Conservation (phyloP, 2,797 vertebrate species). For the Pipistrellus pipistrellus region DNA sequence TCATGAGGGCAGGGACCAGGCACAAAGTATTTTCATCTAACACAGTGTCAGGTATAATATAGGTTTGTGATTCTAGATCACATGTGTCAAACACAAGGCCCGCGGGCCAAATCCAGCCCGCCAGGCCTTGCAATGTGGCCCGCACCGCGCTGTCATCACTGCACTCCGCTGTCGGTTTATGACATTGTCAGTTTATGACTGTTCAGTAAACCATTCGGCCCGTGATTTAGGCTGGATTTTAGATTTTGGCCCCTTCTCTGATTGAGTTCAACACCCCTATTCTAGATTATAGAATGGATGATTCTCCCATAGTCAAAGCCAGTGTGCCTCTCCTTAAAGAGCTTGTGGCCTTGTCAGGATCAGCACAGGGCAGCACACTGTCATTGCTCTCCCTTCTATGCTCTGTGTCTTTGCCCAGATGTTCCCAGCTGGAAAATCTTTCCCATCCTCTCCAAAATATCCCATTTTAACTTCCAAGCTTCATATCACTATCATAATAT, state of each 20-base stretch:
- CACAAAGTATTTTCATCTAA: neutral
- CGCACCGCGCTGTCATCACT: too few relatives aligned
- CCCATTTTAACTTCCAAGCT: slow-evolving; percentile 3
- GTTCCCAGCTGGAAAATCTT: neutral
- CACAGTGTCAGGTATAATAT: neutral
- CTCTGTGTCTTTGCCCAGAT: neutral
- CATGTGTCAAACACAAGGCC: too few relatives aligned
- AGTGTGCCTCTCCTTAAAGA: neutral
- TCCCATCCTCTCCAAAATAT: neutral
- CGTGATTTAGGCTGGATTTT: too few relatives aligned
- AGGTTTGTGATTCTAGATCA: neutral
- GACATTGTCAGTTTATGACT: too few relatives aligned
- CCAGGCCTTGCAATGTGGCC: too few relatives aligned
- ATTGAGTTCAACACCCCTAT: too few relatives aligned
- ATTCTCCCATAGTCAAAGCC: neutral
- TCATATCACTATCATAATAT: neutral
- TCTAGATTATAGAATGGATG: neutral
- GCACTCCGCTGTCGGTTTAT: too few relatives aligned
- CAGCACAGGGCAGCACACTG: neutral
- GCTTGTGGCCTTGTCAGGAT: neutral
- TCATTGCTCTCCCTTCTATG: neutral
- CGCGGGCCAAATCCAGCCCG: too few relatives aligned
- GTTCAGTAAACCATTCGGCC: too few relatives aligned
- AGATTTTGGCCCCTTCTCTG: too few relatives aligned
- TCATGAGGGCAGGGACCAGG: neutral